Conservation (phyloP, 1,140 invertebrate genomes). For the Caerostris darwini region DNA sequence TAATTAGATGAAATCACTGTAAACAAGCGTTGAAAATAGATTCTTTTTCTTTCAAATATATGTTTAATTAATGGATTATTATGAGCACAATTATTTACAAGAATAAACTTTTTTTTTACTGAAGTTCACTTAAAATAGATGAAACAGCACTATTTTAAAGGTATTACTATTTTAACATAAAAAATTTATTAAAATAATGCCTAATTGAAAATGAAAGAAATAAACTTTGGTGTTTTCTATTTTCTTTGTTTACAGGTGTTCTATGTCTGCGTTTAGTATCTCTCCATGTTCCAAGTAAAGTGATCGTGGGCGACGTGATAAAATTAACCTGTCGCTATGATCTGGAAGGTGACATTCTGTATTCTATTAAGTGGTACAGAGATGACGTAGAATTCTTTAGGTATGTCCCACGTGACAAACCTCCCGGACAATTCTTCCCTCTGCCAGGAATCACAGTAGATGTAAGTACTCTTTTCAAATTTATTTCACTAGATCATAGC, state of each 20-base stretch:
- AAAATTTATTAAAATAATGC: too few species aligned
- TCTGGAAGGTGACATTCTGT: slow-evolving; percentile 87
- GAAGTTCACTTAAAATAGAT: too few species aligned
- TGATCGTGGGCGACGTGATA: slow-evolving; percentile 86
- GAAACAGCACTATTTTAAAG: too few species aligned
- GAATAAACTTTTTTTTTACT: too few species aligned
- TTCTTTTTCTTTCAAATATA: too few species aligned
- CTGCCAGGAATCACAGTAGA: slow-evolving; percentile 90
- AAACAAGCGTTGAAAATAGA: too few species aligned
- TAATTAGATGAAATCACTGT: too few species aligned
- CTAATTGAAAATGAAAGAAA: too few species aligned
- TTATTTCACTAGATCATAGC: neutral
- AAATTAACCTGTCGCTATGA: slow-evolving; percentile 89
- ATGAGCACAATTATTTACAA: too few species aligned
- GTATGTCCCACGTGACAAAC: slow-evolving; percentile 87
- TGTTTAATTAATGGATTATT: too few species aligned
- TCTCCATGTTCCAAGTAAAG: slow-evolving; percentile 87
- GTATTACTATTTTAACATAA: too few species aligned
- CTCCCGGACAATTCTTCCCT: slow-evolving; percentile 88
- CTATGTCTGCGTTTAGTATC: slow-evolving; percentile 84
- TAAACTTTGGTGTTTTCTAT: too few species aligned
- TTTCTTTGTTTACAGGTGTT: slow-evolving; percentile 58
- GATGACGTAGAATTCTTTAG: slow-evolving; percentile 90
- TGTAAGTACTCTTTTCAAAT: slow-evolving; percentile 84
- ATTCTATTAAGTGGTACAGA: slow-evolving; percentile 92